phyloP scores from a whole-genome alignment of 2,113 vertebrate genomes.

The Callocephalon fimbriatum region DNA sequence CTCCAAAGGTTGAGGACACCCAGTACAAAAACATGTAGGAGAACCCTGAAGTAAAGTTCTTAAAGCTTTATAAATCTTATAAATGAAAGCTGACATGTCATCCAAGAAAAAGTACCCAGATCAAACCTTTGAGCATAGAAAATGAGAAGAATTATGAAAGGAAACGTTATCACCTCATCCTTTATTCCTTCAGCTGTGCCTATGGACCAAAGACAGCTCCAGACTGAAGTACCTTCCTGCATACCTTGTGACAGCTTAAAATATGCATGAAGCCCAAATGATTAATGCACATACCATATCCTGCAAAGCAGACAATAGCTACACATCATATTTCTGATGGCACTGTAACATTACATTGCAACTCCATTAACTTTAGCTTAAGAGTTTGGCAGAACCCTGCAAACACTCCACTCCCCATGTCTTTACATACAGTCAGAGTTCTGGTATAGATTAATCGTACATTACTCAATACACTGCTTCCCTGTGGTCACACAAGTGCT shows the following conservation, averaged over 20 bases:
- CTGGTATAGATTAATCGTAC: not conserved
- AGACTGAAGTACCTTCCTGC: not conserved
- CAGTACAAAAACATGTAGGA: not conserved
- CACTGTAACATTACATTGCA: not conserved
- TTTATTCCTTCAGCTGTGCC: not conserved
- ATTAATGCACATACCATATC: not conserved
- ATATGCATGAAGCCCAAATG: not conserved
- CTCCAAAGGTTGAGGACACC: not conserved
- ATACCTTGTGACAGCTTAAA: not conserved
- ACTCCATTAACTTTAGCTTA: not conserved
- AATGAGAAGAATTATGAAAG: not conserved
- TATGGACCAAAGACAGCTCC: not conserved
- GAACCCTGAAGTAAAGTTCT: not conserved
- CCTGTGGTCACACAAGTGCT: not conserved
- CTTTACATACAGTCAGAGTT: rapidly evolving
- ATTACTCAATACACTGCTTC: not conserved
- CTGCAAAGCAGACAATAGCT: not conserved
- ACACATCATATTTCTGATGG: not conserved
- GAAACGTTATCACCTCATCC: not conserved
- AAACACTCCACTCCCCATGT: rapidly evolving
- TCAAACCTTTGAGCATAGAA: not conserved
- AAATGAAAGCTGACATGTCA: conserved; percentile 5
- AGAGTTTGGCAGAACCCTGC: not conserved
- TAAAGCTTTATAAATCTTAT: not conserved
- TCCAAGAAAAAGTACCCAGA: not conserved